Evolutionary conservation across 2,797 vertebrate genomes (phyloP).

Genomic region (Euphonia xanthogaster): DNA sequence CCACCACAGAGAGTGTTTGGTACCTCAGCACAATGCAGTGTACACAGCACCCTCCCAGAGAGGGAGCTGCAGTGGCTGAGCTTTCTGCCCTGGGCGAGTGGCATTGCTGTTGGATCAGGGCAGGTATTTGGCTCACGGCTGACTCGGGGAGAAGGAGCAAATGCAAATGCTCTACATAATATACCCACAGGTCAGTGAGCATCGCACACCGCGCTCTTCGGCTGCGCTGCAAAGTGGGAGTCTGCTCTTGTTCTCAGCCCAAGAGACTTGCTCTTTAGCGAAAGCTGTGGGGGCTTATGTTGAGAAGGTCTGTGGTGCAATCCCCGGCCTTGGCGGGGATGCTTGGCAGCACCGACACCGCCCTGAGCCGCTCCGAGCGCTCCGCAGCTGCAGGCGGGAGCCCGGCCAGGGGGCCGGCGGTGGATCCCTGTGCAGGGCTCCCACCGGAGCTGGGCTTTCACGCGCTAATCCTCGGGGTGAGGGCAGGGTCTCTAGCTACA

Average conservation of each 20-base stretch:
- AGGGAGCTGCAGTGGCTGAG: fast-evolving
- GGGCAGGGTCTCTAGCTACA: neutral
- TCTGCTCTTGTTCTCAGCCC: neutral
- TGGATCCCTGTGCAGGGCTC: fast-evolving
- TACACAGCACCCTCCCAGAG: neutral
- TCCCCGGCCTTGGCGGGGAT: neutral
- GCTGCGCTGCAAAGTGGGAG: neutral
- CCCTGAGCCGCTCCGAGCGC: fast-evolving
- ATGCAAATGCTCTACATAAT: neutral
- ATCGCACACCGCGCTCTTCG: neutral
- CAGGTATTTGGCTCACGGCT: neutral
- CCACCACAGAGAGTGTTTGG: neutral
- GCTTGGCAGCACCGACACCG: neutral
- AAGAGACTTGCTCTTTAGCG: neutral
- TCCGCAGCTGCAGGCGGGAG: neutral
- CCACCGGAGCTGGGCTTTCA: neutral
- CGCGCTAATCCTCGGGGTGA: neutral
- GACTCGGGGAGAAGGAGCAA: neutral
- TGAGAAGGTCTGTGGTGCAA: neutral
- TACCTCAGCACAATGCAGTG: neutral
- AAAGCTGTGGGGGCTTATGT: neutral
- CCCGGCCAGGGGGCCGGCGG: fast-evolving
- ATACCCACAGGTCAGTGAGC: constrained; percentile 43
- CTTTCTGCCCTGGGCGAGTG: neutral
- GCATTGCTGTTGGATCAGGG: neutral